Evolutionary conservation across 2,888 invertebrate genomes (phyloP).

Genomic region (Dicyrtomina minuta): DNA sequence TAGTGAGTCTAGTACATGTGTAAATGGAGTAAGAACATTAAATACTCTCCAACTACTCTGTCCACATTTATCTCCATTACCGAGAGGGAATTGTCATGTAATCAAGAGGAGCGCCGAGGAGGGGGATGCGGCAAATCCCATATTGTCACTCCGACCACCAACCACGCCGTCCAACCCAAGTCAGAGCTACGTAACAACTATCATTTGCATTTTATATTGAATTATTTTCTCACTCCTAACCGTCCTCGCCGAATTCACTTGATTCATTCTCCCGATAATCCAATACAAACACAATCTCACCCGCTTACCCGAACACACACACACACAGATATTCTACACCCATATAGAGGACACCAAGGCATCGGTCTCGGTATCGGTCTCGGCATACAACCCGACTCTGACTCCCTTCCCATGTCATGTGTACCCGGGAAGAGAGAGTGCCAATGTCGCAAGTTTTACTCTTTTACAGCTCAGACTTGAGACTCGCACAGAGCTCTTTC

Average conservation of each 20-base stretch:
- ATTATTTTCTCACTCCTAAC: conserved; percentile 39
- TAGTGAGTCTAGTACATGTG: conserved; percentile 31
- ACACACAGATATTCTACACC: background rate
- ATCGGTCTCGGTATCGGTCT: background rate
- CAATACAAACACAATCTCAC: conserved; percentile 24
- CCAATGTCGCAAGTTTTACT: no score
- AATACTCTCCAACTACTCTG: conserved; percentile 25
- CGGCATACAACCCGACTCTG: no score
- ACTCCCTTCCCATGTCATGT: no score
- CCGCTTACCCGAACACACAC: background rate
- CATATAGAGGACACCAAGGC: background rate
- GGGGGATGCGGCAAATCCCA: conserved; percentile 48
- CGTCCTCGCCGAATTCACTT: conserved; percentile 20
- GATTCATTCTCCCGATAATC: conserved; percentile 26
- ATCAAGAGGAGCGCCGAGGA: conserved; percentile 40
- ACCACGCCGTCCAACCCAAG: conserved; percentile 36
- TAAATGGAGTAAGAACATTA: conserved; percentile 31
- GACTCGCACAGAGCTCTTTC: no score
- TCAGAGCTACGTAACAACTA: conserved; percentile 20
- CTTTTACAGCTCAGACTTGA: no score
- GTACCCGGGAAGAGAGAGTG: no score
- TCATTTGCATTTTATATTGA: conserved; percentile 53
- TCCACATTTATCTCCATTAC: conserved; percentile 52
- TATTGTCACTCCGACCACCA: conserved; percentile 53
- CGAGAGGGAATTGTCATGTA: conserved; percentile 45